These are phyloP conservation scores for Ceyx cyanopectus DNA, from an alignment of 2,113 vertebrate genomes.

Conservation along the genomic window DNA sequence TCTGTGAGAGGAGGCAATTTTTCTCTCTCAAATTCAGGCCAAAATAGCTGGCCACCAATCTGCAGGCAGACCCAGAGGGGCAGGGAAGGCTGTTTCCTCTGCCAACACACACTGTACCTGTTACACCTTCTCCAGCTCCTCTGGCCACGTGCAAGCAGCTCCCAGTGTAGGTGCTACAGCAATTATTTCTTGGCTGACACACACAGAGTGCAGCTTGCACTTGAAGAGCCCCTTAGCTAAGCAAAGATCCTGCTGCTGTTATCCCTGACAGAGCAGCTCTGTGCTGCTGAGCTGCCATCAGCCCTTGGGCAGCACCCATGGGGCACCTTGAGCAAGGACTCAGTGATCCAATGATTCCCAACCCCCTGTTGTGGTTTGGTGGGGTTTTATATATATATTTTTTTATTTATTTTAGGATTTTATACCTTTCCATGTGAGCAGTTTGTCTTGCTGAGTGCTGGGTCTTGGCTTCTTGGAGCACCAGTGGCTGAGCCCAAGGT, in stretches of 20 bases:
- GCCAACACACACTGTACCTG: rapidly evolving
- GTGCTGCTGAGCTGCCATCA: neutral
- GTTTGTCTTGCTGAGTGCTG: neutral
- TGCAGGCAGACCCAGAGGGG: neutral
- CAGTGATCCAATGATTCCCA: neutral
- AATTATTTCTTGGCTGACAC: neutral
- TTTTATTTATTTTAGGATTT: neutral
- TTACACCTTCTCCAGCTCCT: neutral
- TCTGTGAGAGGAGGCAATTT: neutral
- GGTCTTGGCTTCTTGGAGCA: neutral
- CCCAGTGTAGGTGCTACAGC: neutral
- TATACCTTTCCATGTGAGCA: neutral
- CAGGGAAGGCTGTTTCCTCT: neutral
- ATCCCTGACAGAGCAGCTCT: neutral
- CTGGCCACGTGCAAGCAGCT: neutral
- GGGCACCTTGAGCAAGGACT: neutral
- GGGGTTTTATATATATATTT: neutral
- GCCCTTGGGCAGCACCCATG: neutral
- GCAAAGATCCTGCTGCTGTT: neutral
- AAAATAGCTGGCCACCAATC: neutral
- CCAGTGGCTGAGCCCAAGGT: neutral
- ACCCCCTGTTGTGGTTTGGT: neutral
- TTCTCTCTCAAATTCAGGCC: neutral
- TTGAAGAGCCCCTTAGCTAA: neutral
- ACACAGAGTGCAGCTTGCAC: neutral